Conservation (phyloP, 2,797 vertebrate species). For the Esox masquinongy region DNA sequence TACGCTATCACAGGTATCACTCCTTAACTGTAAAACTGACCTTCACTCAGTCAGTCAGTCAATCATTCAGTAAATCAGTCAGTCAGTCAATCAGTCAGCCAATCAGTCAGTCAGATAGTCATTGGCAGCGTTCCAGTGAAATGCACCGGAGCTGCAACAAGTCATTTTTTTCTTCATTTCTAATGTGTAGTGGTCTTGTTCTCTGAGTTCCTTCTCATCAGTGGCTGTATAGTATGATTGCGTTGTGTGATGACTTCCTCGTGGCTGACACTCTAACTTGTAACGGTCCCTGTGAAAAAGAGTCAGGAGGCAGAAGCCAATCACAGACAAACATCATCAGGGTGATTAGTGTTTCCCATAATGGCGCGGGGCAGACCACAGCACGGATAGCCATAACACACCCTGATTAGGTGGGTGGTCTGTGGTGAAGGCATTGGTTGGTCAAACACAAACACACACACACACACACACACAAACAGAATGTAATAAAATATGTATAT, state of each 20-base stretch:
- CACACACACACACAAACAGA: neutral
- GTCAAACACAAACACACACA: neutral
- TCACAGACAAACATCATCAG: neutral
- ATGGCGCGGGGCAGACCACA: constrained; percentile 14
- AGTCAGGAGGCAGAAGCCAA: neutral
- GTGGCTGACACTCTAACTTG: constrained; percentile 2
- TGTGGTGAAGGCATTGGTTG: neutral
- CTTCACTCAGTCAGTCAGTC: constrained; percentile 44
- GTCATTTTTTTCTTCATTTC: neutral
- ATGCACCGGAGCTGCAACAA: constrained; percentile 17
- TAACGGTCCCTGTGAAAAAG: constrained; percentile 17
- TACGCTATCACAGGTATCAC: neutral
- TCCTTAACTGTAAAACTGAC: constrained; percentile 41
- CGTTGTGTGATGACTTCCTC: constrained; percentile 4
- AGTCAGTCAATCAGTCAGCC: too few species aligned
- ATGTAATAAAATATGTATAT: neutral
- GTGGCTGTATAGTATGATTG: constrained; percentile 23
- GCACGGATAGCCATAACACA: constrained; percentile 3
- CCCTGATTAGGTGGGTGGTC: constrained; percentile 15
- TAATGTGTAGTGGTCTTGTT: constrained; percentile 34
- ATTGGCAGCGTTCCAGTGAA: constrained; percentile 48
- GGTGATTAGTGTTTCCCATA: constrained; percentile 11
- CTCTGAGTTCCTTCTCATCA: constrained; percentile 35
- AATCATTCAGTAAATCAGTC: too few species aligned
- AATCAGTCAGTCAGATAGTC: constrained; percentile 32